phyloP scores from a whole-genome alignment of 2,113 vertebrate species.

The Phocoena phocoena region DNA sequence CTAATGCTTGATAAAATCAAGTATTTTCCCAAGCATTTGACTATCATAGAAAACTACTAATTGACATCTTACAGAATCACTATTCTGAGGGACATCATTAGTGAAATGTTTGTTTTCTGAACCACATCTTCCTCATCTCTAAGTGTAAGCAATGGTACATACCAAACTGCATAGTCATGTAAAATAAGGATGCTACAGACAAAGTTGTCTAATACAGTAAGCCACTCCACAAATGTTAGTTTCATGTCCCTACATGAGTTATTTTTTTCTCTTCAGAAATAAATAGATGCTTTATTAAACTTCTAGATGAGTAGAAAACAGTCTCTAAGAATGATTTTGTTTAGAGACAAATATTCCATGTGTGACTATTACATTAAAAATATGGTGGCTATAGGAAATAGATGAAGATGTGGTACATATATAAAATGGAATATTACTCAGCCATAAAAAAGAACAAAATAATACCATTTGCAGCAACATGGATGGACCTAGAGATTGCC shows the following conservation, averaged over 20 bases:
- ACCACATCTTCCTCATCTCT: not conserved
- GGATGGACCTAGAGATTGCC: no score
- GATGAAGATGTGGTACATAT: no score
- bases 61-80: not conserved
- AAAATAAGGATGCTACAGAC: not conserved
- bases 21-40: not conserved
- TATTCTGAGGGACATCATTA: not conserved
- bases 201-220: not conserved
- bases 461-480: no score
- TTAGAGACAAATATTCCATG: constrained; percentile 87
- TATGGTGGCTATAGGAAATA: constrained; percentile 56
- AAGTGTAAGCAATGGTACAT: not conserved
- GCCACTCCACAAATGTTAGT: not conserved
- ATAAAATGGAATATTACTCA: no score
- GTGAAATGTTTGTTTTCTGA: not conserved
- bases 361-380: constrained; percentile 87
- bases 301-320: constrained; percentile 85
- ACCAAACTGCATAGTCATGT: not conserved
- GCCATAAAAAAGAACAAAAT: no score
- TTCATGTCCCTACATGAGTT: not conserved
- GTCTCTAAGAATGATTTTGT: constrained; percentile 64
- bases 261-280: constrained; percentile 78
- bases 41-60: not conserved
- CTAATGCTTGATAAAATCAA: not conserved
- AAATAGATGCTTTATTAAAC: constrained; percentile 71